Conservation (phyloP, 2,113 vertebrate genomes). For the Nanger granti region DNA sequence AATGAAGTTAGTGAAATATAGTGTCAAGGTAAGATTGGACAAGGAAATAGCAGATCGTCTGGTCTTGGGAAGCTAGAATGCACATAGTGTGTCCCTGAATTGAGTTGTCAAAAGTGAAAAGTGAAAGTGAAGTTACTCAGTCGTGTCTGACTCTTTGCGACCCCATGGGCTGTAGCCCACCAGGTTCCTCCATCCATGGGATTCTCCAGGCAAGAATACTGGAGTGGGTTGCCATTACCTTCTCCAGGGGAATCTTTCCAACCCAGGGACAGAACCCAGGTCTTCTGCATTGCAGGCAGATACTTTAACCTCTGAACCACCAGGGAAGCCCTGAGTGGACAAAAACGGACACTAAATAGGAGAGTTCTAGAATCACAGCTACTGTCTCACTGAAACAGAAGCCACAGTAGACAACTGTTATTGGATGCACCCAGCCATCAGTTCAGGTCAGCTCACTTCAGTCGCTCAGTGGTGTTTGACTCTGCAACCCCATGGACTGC, state of each 20-base stretch:
- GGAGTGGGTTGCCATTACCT: too few species aligned
- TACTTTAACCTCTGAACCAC: too few species aligned
- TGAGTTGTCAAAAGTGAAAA: not conserved
- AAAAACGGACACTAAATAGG: not conserved
- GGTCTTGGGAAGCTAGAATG: not conserved
- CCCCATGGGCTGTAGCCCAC: too few species aligned
- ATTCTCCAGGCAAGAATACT: too few species aligned
- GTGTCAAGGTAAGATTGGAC: not conserved
- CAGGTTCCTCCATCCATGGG: too few species aligned
- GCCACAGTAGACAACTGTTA: not conserved
- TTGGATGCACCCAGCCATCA: not conserved
- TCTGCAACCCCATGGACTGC: not conserved
- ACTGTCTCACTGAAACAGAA: not conserved
- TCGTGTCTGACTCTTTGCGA: rapidly evolving
- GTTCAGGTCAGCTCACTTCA: not conserved
- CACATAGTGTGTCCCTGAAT: rapidly evolving
- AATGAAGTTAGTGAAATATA: not conserved
- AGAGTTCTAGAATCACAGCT: not conserved
- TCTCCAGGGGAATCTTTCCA: too few species aligned
- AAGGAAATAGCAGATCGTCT: not conserved
- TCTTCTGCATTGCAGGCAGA: too few species aligned
- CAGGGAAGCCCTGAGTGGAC: not conserved
- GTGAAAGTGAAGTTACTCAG: too few species aligned
- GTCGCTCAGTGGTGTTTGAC: not conserved
- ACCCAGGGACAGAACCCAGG: too few species aligned